phyloP scores from a whole-genome alignment of 2,113 vertebrate species.

The Gymnocephalus cernua region DNA sequence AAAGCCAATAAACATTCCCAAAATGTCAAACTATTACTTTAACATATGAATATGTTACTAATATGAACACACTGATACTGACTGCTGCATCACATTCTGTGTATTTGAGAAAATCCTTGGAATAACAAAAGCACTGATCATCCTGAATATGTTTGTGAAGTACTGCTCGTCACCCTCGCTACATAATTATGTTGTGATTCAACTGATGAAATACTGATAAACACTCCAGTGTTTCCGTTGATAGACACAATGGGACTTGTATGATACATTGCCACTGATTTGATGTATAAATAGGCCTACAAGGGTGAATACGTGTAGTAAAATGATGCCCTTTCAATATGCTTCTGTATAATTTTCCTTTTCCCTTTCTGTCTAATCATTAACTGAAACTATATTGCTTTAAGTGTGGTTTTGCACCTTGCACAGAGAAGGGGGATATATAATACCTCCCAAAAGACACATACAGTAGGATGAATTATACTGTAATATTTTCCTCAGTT shows the following conservation, averaged over 20 bases:
- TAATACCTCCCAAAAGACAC: constrained; percentile 17
- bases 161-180: not conserved
- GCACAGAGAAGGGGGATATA: constrained; percentile 5
- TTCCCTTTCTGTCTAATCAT: constrained; percentile 13
- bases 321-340: constrained; percentile 33
- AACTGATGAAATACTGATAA: not conserved
- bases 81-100: not conserved
- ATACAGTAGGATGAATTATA: not conserved
- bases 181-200: constrained; percentile 19
- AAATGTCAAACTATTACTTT: not conserved
- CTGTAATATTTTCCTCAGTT: constrained; percentile 15
- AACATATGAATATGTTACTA: not conserved
- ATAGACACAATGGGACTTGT: constrained; percentile 20
- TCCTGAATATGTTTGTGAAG: constrained; percentile 9
- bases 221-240: constrained; percentile 11
- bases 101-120: not conserved
- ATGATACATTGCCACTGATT: constrained; percentile 17
- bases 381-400: constrained; percentile 3
- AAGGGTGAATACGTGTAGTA: constrained; percentile 30
- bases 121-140: not conserved
- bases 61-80: not conserved
- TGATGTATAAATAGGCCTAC: constrained; percentile 21
- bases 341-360: constrained; percentile 18
- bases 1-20: not conserved
- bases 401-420: constrained; percentile 17